Base-by-base conservation (phyloP, 2,797 vertebrate species). In the Micropoecilia bifurca region DNA sequence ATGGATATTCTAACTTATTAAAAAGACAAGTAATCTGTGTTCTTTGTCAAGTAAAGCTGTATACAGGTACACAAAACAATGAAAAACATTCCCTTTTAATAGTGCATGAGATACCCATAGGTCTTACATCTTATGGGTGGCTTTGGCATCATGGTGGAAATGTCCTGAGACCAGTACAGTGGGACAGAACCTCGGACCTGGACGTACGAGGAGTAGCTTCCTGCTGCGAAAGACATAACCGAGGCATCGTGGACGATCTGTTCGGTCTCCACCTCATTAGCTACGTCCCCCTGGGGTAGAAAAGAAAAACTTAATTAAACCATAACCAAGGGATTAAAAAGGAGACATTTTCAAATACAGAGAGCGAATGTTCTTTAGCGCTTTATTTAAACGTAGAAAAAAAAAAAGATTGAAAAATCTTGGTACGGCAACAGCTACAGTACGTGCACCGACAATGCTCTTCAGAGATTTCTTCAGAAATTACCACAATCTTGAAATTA, bases 101-200 rank as follows among this genome's bases (percentile, higher is more conserved):
- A 33, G 61, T 12, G 33, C 12, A 53, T 71, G 0, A 45, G 16
- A 25, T 74, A 72, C 47, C 30, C 8, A 43, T n/a, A 13, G 3
- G 28, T 76, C 95, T 95, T 93, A 99, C 99, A 59, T 85, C 98
- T 96, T 92, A 99, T 99, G 0, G 98, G 99, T 13, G 98, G 98
- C 80, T 99, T 99, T 43, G 98, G 99, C 97, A 99, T 99, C 98
- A 99, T 99, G 78, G 98, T 99, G 80, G 98, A 99, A 95, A 99
- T 99, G 93, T 99, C 99, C 87, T 99, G 98, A 82, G 98, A 99
- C 99, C 99, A 99, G 92, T 98, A 97, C 3, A 99, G 96, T 3
- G 99, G 99, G 69, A 99, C 98, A 1, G 98, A 99, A 73, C 99
- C 99, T 93, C 99, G 96, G 76, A 99, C 97, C 92, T 99, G 99